Percentiles rank a stretch among this genome's conserved stretches.
Evolutionary conservation across 2,113 vertebrate species (phyloP).

Genomic region (Rousettus leschenaultii): DNA sequence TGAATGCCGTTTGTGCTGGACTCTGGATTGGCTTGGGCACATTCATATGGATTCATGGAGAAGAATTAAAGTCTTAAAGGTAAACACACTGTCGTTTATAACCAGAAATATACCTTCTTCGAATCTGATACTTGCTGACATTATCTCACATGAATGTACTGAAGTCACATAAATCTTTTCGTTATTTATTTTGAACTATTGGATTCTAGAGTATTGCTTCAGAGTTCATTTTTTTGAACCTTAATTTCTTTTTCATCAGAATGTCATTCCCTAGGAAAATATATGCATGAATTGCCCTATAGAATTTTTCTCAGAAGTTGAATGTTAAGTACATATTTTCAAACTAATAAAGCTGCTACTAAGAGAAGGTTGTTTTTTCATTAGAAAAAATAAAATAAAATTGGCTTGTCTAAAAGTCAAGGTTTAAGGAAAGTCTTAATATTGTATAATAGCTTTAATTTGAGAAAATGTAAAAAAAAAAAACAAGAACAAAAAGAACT

Average conservation of each 20-base stretch:
- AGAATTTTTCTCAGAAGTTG: conserved; percentile 22
- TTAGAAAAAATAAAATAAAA: background rate
- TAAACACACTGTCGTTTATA: background rate
- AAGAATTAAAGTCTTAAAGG: background rate
- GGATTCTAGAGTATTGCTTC: background rate
- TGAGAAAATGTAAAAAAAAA: background rate
- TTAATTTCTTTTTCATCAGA: conserved; percentile 18
- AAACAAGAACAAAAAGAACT: background rate
- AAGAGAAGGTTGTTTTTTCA: background rate
- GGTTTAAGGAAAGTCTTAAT: background rate
- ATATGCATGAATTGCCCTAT: background rate
- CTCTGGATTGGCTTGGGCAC: background rate
- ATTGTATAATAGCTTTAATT: background rate
- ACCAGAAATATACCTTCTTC: background rate
- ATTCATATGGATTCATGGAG: background rate
- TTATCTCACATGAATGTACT: background rate
- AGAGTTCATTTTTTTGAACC: conserved; percentile 39
- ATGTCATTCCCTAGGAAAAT: background rate
- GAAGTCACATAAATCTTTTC: conserved; percentile 42
- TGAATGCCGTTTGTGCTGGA: background rate
- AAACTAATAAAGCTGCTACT: background rate
- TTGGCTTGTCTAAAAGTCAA: background rate
- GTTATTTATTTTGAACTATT: conserved; percentile 52
- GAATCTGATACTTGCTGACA: conserved; percentile 30
- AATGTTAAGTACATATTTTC: background rate